phyloP scores from a whole-genome alignment of 2,797 vertebrate genomes.

The Molossus molossus region DNA sequence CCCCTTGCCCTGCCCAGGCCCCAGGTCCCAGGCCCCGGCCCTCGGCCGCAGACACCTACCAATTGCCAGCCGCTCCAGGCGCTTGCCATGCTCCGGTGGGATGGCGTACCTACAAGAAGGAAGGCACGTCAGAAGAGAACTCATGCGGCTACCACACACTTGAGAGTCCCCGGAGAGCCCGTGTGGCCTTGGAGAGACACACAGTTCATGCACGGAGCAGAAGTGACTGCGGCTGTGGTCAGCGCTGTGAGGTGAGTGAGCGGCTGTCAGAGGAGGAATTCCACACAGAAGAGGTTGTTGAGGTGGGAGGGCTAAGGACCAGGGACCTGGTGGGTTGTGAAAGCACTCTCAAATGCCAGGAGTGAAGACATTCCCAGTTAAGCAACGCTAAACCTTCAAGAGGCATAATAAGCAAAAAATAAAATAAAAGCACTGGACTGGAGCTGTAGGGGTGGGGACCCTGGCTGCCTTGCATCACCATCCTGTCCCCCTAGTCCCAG shows the following conservation, averaged over 20 bases:
- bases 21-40: neutral
- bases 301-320: neutral
- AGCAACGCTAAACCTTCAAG: neutral
- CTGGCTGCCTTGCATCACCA: fast-evolving
- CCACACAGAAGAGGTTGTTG: neutral
- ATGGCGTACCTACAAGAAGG: conserved; percentile 91
- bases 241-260: fast-evolving
- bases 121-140: neutral
- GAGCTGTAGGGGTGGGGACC: neutral
- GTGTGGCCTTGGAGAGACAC: neutral
- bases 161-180: neutral
- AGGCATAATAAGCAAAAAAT: neutral
- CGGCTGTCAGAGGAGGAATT: neutral
- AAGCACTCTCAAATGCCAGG: fast-evolving
- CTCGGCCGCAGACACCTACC: conserved; percentile 84
- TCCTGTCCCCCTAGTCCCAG: fast-evolving
- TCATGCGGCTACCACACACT: fast-evolving
- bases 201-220: neutral
- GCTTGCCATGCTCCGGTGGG: conserved; percentile 92
- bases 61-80: conserved; percentile 92
- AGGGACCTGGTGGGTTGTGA: fast-evolving
- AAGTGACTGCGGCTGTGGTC: fast-evolving
- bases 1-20: neutral
- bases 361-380: neutral
- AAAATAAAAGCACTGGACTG: neutral